phyloP scores from a whole-genome alignment of 2,888 invertebrate species.

The Conistra vaccinii region DNA sequence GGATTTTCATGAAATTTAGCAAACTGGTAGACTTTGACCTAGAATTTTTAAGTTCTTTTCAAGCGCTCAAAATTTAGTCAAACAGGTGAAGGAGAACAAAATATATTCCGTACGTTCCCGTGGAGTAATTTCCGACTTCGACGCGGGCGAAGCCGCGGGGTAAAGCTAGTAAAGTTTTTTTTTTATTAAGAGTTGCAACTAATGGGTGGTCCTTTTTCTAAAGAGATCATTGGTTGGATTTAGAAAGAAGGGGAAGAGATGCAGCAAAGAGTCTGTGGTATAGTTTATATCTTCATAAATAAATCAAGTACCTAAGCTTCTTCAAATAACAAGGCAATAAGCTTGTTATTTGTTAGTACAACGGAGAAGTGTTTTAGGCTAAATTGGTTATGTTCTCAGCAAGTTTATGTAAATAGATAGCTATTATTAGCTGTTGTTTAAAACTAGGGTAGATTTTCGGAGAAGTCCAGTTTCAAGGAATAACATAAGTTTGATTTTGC shows the following conservation, averaged over 20 bases:
- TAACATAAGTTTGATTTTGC: neutral
- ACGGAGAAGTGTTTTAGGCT: neutral
- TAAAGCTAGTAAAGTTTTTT: too few species aligned
- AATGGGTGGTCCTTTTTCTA: neutral
- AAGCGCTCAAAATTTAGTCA: neutral
- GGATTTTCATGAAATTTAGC: too few species aligned
- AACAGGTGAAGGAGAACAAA: neutral
- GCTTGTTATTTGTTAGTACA: neutral
- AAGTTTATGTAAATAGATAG: neutral
- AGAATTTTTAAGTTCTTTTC: neutral
- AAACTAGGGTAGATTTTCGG: neutral
- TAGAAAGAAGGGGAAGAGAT: neutral
- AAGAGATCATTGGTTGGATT: neutral
- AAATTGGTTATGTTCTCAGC: neutral
- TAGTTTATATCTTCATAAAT: neutral
- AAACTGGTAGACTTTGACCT: neutral
- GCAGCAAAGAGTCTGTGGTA: neutral
- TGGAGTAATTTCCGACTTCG: neutral
- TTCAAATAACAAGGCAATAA: neutral
- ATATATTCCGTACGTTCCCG: neutral
- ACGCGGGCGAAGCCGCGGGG: too few species aligned
- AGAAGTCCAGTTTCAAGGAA: neutral
- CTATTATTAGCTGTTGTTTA: neutral
- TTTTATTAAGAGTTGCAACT: neutral
- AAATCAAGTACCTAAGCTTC: neutral